A percentile compares a stretch with the other conserved stretches of the same genome.
Conservation (phyloP, 2,888 invertebrate species). For the Keiferia lycopersicella region DNA sequence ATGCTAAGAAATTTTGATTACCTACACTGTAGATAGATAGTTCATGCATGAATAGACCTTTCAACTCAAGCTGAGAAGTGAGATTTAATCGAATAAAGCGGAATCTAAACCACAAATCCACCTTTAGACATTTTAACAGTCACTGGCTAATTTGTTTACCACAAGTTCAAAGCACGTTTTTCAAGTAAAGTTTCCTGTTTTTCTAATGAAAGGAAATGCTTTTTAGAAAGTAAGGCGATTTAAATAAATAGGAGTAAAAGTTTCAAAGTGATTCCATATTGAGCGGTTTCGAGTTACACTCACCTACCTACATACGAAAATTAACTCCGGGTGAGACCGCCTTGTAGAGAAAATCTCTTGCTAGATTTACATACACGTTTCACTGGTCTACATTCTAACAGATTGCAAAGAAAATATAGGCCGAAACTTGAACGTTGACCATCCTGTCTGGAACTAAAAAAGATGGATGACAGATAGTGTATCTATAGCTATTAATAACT, state of each 20-base stretch:
- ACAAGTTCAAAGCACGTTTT: slow-evolving; percentile 6
- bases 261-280: slow-evolving; percentile 36
- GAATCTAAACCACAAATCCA: neutral
- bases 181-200: slow-evolving; percentile 5
- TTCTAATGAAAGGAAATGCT: slow-evolving; percentile 7
- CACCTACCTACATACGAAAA: slow-evolving; percentile 43
- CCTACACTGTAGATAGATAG: neutral
- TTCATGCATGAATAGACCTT: slow-evolving; percentile 6
- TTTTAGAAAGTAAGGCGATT: slow-evolving; percentile 35
- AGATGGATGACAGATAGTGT: too few species aligned
- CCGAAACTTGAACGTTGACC: neutral
- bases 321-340: slow-evolving; percentile 34
- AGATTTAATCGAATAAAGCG: slow-evolving; percentile 6
- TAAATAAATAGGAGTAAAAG: slow-evolving; percentile 43
- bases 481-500: too few species aligned
- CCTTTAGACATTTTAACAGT: slow-evolving; percentile 6
- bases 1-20: slow-evolving; percentile 12
- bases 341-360: slow-evolving; percentile 18
- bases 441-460: too few species aligned
- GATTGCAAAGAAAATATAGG: neutral
- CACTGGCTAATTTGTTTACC: slow-evolving; percentile 12
- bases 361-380: slow-evolving; percentile 26
- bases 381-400: slow-evolving; percentile 10
- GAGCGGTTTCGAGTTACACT: slow-evolving; percentile 18
- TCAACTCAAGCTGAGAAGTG: neutral